Evolutionary conservation across 1,140 invertebrate species (phyloP), one percentile per base, ranked within the genome.

Genomic region (Caenorhabditis tropicalis): DNA sequence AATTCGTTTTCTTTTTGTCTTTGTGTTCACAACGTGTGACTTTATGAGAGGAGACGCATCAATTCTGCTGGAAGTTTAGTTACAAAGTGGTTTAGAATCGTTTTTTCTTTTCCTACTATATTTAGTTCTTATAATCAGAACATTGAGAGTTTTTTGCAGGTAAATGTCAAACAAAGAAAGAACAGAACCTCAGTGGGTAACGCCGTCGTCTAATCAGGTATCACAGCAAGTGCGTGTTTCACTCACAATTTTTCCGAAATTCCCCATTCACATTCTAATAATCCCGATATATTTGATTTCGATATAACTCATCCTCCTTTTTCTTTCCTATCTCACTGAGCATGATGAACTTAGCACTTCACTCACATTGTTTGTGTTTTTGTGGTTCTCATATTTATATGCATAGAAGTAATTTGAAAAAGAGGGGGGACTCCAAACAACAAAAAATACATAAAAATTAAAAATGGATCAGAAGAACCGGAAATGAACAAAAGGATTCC

Each of bases 151-250:
- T 2, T 46, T 0, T 46, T 74, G 19, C 65, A 74, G 65, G 81
- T 46, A 65, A 81, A 86, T 86, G 86, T 86, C 86, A 58, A 79
- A 79, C 36, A 91, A 90, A 82, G 90, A 90, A 49, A 79, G 89
- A 39, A 82, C 80, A 39, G 90, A 90, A 65, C 90, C 89, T 39
- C 89, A 90, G 79, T 90, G 89, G 89, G 89, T 90, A 39, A 85
- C 89, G 15, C 89, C 89, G 16, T 88, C 87, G 27, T 87, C 89
- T 4, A 91, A 87, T 80, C 89, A 90, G 89, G 89, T 89, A 88
- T 46, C 53, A 81, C 74, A 46, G 83, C 83, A 84, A 84, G 83
- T 84, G 49, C 49, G 83, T 84, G 65, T 74, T 74, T 74, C 65
- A 74, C 36, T 74, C 43, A 83, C 46, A 39, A n/a, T n/a, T 15